Evolutionary conservation across 2,113 vertebrate genomes (phyloP).

Genomic region (Desmodus rotundus): DNA sequence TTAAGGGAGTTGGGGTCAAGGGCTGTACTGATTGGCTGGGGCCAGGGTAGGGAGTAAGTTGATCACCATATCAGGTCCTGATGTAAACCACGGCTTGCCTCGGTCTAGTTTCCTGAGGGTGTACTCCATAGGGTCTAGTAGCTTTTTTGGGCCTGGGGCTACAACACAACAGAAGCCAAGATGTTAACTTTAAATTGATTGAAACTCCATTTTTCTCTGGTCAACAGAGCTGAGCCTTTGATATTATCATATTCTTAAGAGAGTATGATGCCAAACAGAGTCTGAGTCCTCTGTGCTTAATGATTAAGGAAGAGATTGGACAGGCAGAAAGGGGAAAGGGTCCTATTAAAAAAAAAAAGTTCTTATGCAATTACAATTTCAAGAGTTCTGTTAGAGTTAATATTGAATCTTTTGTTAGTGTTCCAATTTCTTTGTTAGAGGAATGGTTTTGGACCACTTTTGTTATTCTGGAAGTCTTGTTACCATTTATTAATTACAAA

Average conservation of each 20-base stretch:
- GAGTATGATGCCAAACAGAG: not conserved
- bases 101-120: not conserved
- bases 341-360: not conserved
- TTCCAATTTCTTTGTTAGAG: not conserved
- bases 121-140: not conserved
- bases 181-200: not conserved
- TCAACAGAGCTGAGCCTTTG: not conserved
- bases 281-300: not conserved
- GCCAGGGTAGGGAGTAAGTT: not conserved
- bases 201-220: not conserved
- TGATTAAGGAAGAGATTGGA: not conserved
- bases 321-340: not conserved
- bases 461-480: not conserved
- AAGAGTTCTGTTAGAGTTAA: not conserved
- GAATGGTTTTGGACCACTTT: not conserved
- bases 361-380: not conserved
- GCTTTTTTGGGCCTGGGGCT: not conserved
- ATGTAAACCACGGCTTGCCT: not conserved
- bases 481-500: not conserved
- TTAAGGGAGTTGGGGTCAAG: not conserved
- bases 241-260: not conserved
- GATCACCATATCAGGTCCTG: not conserved
- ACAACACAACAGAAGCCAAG: not conserved
- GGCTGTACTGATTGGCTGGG: not conserved
- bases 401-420: not conserved